A percentile compares a stretch with the other conserved stretches of the same genome.
These are phyloP conservation scores for Aphis craccivora DNA, from an alignment of 1,140 invertebrate species.

Conservation along the genomic window DNA sequence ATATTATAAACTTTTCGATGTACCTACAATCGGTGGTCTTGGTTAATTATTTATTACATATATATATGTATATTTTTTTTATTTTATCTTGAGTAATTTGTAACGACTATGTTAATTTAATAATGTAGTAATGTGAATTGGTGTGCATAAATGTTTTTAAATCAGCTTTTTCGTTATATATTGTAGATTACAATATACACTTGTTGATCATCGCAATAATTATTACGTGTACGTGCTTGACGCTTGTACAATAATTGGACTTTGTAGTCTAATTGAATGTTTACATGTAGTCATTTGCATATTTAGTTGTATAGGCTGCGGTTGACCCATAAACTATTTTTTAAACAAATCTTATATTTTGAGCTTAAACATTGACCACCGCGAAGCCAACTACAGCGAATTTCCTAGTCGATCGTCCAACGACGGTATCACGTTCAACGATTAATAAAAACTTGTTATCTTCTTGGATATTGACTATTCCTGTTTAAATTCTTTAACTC, in stretches of 20 bases:
- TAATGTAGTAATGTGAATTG: background rate
- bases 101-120: background rate
- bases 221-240: background rate
- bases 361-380: background rate
- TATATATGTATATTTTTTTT: too few species aligned
- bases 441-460: too few species aligned
- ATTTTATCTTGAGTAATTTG: too few species aligned
- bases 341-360: background rate
- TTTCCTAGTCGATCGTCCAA: background rate
- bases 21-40: background rate
- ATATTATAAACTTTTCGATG: background rate
- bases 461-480: too few species aligned
- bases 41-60: too few species aligned
- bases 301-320: background rate
- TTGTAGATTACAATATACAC: background rate
- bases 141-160: background rate
- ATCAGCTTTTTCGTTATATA: background rate
- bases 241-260: too few species aligned
- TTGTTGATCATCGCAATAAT: background rate
- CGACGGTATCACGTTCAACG: too few species aligned
- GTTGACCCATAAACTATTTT: background rate
- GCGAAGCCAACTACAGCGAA: background rate
- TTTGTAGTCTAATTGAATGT: background rate
- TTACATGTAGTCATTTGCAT: background rate
- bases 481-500: too few species aligned